Evolutionary conservation across 1,140 invertebrate species (phyloP).

Genomic region (Drosophila hydei): DNA sequence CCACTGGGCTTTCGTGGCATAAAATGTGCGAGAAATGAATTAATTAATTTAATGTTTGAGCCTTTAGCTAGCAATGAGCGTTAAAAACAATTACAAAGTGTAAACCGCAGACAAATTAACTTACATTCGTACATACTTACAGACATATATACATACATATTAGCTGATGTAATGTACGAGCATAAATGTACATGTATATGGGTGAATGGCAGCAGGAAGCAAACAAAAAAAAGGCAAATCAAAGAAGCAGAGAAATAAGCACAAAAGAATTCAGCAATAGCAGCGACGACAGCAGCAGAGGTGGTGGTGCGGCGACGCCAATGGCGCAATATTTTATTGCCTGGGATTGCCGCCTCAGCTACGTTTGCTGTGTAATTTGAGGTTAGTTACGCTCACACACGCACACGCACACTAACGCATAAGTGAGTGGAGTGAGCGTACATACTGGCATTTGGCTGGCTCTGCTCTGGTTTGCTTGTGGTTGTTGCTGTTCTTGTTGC

Average conservation of each 20-base stretch:
- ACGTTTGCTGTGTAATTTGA: conserved; percentile 45
- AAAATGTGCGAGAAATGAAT: conserved; percentile 59
- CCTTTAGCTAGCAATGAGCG: conserved; percentile 30
- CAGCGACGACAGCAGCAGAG: conserved; percentile 3
- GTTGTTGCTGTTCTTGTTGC: conserved; percentile 1
- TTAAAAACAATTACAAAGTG: conserved; percentile 61
- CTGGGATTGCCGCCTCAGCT: conserved; percentile 18
- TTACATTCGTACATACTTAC: conserved; percentile 9
- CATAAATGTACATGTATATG: conserved; percentile 8
- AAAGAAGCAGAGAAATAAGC: conserved; percentile 24
- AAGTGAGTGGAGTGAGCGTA: conserved; percentile 20
- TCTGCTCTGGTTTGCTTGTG: background rate
- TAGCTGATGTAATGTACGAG: conserved; percentile 4
- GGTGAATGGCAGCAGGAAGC: conserved; percentile 35
- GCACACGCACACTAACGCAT: background rate
- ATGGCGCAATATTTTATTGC: conserved; percentile 46
- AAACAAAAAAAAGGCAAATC: conserved; percentile 17
- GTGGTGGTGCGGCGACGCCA: conserved; percentile 27
- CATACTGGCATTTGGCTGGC: conserved; percentile 16
- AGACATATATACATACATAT: conserved; percentile 6
- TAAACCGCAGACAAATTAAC: conserved; percentile 37
- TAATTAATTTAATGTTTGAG: conserved; percentile 65
- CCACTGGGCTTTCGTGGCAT: conserved; percentile 8
- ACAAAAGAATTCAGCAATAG: conserved; percentile 28
- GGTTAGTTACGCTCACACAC: conserved; percentile 40